A percentile compares a stretch with the other conserved stretches of the same genome.
phyloP scores from a whole-genome alignment of 2,113 vertebrate species.

The Carettochelys insculpta region DNA sequence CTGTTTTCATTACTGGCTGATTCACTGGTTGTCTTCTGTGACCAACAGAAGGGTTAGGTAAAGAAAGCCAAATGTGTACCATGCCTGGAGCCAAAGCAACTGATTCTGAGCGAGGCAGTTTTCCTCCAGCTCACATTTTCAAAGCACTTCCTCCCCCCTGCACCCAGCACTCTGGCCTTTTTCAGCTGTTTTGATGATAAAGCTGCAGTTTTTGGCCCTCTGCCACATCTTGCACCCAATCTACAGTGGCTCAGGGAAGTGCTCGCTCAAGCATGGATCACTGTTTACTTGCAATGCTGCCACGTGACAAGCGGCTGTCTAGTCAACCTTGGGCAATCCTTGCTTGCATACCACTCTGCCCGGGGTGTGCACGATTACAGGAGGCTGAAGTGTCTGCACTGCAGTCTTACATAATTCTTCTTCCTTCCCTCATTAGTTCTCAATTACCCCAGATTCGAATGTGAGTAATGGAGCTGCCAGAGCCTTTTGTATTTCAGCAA shows the following conservation, averaged over 20 bases:
- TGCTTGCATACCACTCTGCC: neutral
- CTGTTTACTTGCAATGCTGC: neutral
- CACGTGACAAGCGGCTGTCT: neutral
- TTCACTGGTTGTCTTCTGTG: neutral
- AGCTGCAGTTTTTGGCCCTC: neutral
- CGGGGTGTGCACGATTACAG: neutral
- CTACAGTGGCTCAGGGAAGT: too few species aligned
- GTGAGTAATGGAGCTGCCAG: rapidly evolving
- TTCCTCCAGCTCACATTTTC: neutral
- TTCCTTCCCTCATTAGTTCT: rapidly evolving
- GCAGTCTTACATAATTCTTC: neutral
- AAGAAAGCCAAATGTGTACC: neutral
- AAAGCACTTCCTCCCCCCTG: neutral
- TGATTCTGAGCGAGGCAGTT: neutral
- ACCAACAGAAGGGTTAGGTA: neutral
- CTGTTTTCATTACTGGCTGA: neutral
- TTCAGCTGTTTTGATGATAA: neutral
- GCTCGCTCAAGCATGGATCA: too few species aligned
- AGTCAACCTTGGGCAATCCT: too few species aligned
- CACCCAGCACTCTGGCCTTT: neutral
- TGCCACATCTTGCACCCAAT: neutral
- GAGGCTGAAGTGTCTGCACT: too few species aligned
- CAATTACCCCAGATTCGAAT: neutral
- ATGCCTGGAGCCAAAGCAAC: neutral
- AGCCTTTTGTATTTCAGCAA: neutral